Evolutionary conservation across 1,140 invertebrate genomes (phyloP).

Genomic region (Atta colombica): DNA sequence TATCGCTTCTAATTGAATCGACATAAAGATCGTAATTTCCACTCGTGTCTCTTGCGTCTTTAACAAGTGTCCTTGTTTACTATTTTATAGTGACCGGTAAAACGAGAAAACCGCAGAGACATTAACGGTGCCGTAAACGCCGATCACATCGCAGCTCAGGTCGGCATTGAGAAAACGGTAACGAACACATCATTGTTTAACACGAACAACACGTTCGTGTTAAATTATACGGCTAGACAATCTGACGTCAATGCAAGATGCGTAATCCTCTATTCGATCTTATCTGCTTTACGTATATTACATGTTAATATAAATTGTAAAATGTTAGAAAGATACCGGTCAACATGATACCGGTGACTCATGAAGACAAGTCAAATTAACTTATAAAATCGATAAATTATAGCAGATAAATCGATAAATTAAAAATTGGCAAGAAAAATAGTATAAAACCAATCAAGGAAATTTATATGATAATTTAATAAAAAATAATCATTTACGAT

Average conservation of each 20-base stretch:
- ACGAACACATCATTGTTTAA: conserved; percentile 67
- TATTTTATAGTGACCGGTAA: not conserved
- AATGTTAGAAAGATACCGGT: not conserved
- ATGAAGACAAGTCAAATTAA: not conserved
- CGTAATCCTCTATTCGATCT: not conserved
- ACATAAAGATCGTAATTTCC: not conserved
- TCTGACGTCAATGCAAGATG: not conserved
- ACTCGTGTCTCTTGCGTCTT: not conserved
- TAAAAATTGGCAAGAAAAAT: too few relatives aligned
- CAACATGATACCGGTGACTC: not conserved
- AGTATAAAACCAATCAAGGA: too few relatives aligned
- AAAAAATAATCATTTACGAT: too few relatives aligned
- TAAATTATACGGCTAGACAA: not conserved
- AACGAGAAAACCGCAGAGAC: conserved; percentile 17
- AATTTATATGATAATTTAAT: too few relatives aligned
- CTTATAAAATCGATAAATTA: not conserved
- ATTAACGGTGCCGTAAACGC: conserved; percentile 14
- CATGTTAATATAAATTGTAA: not conserved
- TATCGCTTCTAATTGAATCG: not conserved
- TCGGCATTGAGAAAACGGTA: conserved; percentile 68
- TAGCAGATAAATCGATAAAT: too few relatives aligned
- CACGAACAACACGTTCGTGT: not conserved
- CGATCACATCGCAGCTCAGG: not conserved
- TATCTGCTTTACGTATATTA: not conserved
- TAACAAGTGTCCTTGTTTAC: conserved; percentile 13